Percentiles rank a stretch among this genome's conserved stretches.
These are phyloP conservation scores for Aelia acuminata DNA, from an alignment of 2,888 invertebrate species.

Conservation along the genomic window DNA sequence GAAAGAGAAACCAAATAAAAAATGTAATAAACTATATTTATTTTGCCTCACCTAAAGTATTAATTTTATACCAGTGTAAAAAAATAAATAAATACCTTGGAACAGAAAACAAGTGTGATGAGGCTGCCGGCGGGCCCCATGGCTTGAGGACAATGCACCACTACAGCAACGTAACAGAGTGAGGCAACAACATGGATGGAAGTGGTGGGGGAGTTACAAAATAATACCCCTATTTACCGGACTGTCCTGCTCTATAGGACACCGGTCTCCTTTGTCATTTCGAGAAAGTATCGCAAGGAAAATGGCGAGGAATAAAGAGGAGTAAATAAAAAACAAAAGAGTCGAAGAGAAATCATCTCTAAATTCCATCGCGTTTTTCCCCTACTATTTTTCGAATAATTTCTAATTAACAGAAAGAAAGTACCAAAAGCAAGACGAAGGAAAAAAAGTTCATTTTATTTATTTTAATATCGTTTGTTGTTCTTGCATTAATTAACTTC, in stretches of 20 bases:
- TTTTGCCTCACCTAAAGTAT: background rate
- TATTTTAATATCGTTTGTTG: background rate
- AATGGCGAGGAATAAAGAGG: background rate
- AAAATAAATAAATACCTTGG: constrained; percentile 11
- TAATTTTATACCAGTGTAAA: no score
- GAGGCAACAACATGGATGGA: background rate
- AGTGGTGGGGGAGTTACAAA: constrained; percentile 15
- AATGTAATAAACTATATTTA: no score
- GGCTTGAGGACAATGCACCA: background rate
- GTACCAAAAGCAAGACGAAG: background rate
- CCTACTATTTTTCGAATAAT: no score
- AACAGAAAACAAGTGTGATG: constrained; percentile 17
- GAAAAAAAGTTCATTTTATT: background rate
- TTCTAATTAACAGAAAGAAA: background rate
- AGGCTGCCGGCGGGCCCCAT: constrained; percentile 36
- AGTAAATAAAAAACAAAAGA: background rate
- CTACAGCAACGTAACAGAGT: background rate
- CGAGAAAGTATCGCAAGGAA: background rate
- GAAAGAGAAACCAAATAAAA: no score
- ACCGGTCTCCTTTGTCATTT: background rate
- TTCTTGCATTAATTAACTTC: background rate
- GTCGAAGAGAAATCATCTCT: background rate
- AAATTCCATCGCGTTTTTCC: background rate
- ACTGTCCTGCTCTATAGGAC: background rate
- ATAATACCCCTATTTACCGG: constrained; percentile 5